phyloP scores from a whole-genome alignment of 2,888 invertebrate genomes.

The Bombyx huttoni region DNA sequence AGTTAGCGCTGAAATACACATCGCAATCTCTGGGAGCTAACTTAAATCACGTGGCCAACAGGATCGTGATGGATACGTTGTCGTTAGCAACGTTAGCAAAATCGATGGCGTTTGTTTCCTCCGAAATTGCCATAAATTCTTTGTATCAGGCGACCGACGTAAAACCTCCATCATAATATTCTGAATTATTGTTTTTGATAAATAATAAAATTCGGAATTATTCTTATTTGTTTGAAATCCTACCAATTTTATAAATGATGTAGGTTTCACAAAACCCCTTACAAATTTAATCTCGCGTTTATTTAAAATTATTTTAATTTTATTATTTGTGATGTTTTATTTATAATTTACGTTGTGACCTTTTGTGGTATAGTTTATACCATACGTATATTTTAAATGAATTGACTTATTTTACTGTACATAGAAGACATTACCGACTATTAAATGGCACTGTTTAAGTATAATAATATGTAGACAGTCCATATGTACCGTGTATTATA shows the following conservation, averaged over 20 bases:
- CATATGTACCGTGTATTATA: too few species aligned
- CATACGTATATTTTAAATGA: too few species aligned
- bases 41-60: constrained; percentile 58
- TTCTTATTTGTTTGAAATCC: not conserved
- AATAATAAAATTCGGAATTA: not conserved
- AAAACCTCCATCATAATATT: constrained; percentile 40
- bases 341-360: too few species aligned
- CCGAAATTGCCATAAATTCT: constrained; percentile 63
- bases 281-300: too few species aligned
- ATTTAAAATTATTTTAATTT: too few species aligned
- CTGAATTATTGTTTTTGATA: not conserved
- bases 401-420: too few species aligned
- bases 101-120: constrained; percentile 63
- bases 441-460: too few species aligned
- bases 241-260: not conserved
- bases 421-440: too few species aligned
- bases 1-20: constrained; percentile 57
- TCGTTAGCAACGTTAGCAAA: constrained; percentile 57
- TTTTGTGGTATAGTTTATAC: too few species aligned
- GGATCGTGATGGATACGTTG: constrained; percentile 59
- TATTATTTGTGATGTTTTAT: too few species aligned
- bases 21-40: constrained; percentile 58
- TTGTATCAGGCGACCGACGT: constrained; percentile 61
- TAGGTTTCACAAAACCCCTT: too few species aligned
- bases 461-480: too few species aligned